Base-by-base conservation (phyloP, 2,888 invertebrate species). In the Protonemura montana region DNA sequence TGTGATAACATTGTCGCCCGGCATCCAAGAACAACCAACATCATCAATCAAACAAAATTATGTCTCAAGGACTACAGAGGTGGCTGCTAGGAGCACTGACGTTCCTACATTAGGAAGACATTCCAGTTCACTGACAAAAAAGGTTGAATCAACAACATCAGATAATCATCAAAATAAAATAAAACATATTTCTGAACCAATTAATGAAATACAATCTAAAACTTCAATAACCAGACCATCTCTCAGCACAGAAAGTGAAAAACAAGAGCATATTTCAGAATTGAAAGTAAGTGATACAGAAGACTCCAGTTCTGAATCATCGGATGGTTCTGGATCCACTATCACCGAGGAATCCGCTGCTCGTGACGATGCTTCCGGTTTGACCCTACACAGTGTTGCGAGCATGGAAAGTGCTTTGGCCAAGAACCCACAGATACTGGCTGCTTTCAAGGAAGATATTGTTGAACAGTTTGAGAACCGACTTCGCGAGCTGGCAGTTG, bases 401-500 rank as follows among this genome's bases (percentile, higher is more conserved):
- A 59, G 87, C 85, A 41, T 91, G 28, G 89, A 90, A 85, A 88
- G 88, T 85, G 87, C 86, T 0, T 26, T 90, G 42, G 92, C 94
- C 0, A 92, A 93, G 87, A 92, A 91, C 86, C 86, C 88, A 41
- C 85, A 87, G 21, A 87, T 88, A n/a, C 80, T 88, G 78, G 76
- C 85, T n/a, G 86, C 85, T 76, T 85, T 88, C 76, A 88, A 87
- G 59, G 85, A 84, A 27, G 87, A 88, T 78, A 80, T 88, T 13
- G 41, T 80, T 83, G 82, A 85, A 6, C 85, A 88, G 28, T 77
- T 87, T 77, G 86, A 87, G 30, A 82, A 87, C 59, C 93, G 93
- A 86, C 90, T 95, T 87, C 92, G 92, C 87, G 92, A 93, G 87
- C 91, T 94, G 83, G 95, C 95, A 21, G 93, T 95, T 27, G 94